phyloP scores from a whole-genome alignment of 1,140 invertebrate species.

The Sminthurinus signatus region DNA sequence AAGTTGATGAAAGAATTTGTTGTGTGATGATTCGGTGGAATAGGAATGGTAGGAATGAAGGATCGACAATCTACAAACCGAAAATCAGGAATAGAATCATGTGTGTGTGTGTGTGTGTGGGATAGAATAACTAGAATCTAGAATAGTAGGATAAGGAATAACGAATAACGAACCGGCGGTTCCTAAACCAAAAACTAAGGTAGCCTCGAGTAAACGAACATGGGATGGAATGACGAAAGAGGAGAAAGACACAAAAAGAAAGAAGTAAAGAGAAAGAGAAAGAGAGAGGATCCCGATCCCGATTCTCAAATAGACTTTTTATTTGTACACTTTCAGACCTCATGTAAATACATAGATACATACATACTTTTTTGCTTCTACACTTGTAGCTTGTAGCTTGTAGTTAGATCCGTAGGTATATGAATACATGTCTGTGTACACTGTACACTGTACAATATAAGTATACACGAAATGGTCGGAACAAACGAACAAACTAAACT shows the following conservation, averaged over 20 bases:
- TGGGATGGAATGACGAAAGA: not conserved
- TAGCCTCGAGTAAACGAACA: not conserved
- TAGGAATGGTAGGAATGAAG: no score
- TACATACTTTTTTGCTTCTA: no score
- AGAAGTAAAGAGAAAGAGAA: not conserved
- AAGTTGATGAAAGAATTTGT: no score
- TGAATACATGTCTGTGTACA: no score
- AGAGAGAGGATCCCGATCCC: not conserved
- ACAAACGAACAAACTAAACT: not conserved
- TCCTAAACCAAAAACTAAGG: not conserved
- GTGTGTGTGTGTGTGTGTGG: not conserved
- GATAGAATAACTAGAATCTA: not conserved
- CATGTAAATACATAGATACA: no score
- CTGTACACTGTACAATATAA: constrained; percentile 12
- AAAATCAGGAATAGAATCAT: not conserved
- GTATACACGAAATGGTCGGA: not conserved
- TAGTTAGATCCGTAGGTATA: no score
- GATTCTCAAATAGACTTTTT: no score
- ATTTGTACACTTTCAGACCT: no score
- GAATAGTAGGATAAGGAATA: not conserved
- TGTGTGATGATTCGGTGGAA: no score
- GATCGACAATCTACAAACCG: no score
- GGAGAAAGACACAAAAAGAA: constrained; percentile 5
- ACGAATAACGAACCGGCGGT: no score
- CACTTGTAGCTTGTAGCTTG: no score